Evolutionary conservation across 2,113 vertebrate species (phyloP).

Genomic region (Pipra filicauda): DNA sequence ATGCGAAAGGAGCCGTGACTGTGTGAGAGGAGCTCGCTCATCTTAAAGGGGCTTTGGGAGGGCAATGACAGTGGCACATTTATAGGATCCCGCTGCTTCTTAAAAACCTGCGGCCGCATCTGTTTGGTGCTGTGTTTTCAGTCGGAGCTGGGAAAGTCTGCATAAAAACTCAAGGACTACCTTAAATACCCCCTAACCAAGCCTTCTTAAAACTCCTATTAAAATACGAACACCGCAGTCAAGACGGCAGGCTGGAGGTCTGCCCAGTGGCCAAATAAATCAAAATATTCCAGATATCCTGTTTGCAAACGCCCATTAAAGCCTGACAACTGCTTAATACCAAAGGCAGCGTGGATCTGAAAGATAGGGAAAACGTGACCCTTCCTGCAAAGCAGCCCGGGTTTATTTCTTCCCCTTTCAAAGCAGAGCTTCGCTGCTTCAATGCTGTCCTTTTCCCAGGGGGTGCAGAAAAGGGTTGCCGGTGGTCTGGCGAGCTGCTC

Average conservation of each 20-base stretch:
- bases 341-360: conserved; percentile 11
- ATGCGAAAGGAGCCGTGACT: rapidly evolving
- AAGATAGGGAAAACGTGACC: background rate
- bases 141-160: background rate
- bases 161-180: background rate
- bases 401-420: conserved; percentile 43
- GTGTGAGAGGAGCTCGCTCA: background rate
- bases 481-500: rapidly evolving
- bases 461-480: background rate
- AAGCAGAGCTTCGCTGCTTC: background rate
- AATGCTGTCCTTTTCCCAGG: background rate
- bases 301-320: conserved; percentile 71
- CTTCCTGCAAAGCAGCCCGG: conserved; percentile 19
- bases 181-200: conserved; percentile 36
- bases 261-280: conserved; percentile 70
- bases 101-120: background rate
- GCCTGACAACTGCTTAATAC: conserved; percentile 48
- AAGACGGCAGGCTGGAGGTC: conserved; percentile 37
- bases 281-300: conserved; percentile 54
- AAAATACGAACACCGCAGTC: conserved; percentile 42
- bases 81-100: background rate
- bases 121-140: background rate
- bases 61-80: background rate
- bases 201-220: conserved; percentile 48
- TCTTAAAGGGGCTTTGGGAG: background rate